Base-by-base conservation (phyloP, 2,797 vertebrate species). In the Gambelia wislizenii region DNA sequence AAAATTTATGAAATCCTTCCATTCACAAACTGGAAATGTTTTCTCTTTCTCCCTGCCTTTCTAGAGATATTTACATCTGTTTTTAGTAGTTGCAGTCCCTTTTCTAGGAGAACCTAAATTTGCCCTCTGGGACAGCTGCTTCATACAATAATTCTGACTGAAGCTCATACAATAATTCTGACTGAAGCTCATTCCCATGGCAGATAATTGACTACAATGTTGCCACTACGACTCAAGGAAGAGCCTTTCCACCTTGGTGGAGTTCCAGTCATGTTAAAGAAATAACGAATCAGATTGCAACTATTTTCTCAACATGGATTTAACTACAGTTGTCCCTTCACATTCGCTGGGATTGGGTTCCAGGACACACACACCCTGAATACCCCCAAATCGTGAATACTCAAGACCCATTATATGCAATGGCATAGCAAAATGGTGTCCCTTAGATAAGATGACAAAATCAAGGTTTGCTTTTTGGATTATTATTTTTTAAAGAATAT, bases 241-340 rank as follows among this genome's bases (percentile, higher is more conserved):
- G 70, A 93, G 75, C 16, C 1, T 44, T 89, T 85, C n/a, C 72
- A 52, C 79, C 92, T 93, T 75, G 49, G 89, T 83, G 84, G 20
- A 75, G 44, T 91, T 91, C 81, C 91, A 93, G 61, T 14, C 84
- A 72, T 2, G 30, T 90, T 91, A 84, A 39, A 88, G 83, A 59
- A 36, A 89, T 81, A 44, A 89, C 42, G 91, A 90, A 75, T 75
- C 76, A 44, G 36, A 70, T 90, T 78, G 82, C 89, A 61, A 1
- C 70, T 90, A 89, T 91, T 85, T 54, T 52, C 76, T 72, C 87
- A 88, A 87, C 76, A 72, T 86, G 91, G 89, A 86, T 94, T 92
- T 87, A 87, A 59, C 3, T 0, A 0, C 54, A 81, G 89, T 84
- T 92, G n/a, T n/a, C n/a, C n/a, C n/a, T n/a, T n/a, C n/a, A n/a